Conservation (phyloP, 2,113 vertebrate genomes). For the Lycocorax pyrrhopterus region DNA sequence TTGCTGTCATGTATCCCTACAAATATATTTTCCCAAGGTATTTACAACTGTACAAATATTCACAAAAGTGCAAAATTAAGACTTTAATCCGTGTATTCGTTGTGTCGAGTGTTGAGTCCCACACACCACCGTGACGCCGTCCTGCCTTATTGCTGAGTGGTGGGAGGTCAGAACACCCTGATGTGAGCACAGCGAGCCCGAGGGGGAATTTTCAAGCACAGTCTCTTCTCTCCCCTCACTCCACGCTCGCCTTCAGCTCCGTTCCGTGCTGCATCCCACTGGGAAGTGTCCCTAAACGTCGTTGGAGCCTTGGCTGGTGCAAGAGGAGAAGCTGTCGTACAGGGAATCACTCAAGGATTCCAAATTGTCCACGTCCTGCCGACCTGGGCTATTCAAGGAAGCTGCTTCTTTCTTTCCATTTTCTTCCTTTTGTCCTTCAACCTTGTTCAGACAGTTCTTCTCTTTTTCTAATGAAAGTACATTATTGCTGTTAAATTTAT, state of each 20-base stretch:
- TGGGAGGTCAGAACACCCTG: neutral
- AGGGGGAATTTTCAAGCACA: neutral
- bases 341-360: constrained; percentile 87
- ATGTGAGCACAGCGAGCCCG: neutral
- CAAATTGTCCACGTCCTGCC: constrained; percentile 70
- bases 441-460: constrained; percentile 57
- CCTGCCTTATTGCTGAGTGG: constrained; percentile 41
- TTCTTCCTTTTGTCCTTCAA: constrained; percentile 63
- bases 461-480: constrained; percentile 71
- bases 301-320: constrained; percentile 83
- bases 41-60: constrained; percentile 83
- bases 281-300: constrained; percentile 64
- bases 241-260: neutral
- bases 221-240: neutral
- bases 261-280: neutral
- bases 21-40: constrained; percentile 76
- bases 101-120: neutral
- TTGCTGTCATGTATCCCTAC: constrained; percentile 75
- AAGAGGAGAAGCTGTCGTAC: constrained; percentile 90
- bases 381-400: constrained; percentile 62
- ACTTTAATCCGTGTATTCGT: neutral
- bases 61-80: constrained; percentile 86
- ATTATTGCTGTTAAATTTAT: constrained; percentile 76
- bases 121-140: neutral
- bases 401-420: constrained; percentile 64